These are phyloP conservation scores for Cephalotes varians DNA, from an alignment of 2,888 invertebrate species.

Conservation along the genomic window DNA sequence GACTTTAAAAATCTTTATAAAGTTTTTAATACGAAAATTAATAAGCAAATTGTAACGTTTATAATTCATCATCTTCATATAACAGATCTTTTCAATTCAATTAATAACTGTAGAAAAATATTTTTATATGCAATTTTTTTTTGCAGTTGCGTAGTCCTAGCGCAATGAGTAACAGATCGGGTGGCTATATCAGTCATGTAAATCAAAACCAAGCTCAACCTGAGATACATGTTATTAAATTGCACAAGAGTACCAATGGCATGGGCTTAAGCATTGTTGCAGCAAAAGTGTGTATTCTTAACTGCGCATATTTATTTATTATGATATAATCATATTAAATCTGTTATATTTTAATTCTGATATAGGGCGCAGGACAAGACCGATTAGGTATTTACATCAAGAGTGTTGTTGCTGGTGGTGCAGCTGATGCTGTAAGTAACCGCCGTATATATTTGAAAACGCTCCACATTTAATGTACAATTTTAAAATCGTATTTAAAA, in stretches of 20 bases:
- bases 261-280: slow-evolving; percentile 99
- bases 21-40: not conserved
- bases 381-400: slow-evolving; percentile 99
- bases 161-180: slow-evolving; percentile 88
- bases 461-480: not conserved
- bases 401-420: slow-evolving; percentile 98
- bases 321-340: not conserved
- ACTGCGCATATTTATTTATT: not conserved
- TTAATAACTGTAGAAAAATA: slow-evolving; percentile 12
- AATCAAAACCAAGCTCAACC: slow-evolving; percentile 87
- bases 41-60: not conserved
- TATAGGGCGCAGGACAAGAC: slow-evolving; percentile 91
- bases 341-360: slow-evolving; percentile 6
- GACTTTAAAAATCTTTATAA: not conserved
- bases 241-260: slow-evolving; percentile 97
- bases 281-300: slow-evolving; percentile 90
- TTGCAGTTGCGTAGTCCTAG: slow-evolving; percentile 89
- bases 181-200: slow-evolving; percentile 82
- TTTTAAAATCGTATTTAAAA: not conserved
- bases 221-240: slow-evolving; percentile 93
- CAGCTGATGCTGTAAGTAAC: slow-evolving; percentile 91
- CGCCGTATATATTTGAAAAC: not conserved
- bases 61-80: not conserved
- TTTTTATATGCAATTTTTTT: not conserved
- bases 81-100: slow-evolving; percentile 1